Base-by-base conservation (phyloP, 2,888 invertebrate genomes). In the Ditylenchus weischeri region DNA sequence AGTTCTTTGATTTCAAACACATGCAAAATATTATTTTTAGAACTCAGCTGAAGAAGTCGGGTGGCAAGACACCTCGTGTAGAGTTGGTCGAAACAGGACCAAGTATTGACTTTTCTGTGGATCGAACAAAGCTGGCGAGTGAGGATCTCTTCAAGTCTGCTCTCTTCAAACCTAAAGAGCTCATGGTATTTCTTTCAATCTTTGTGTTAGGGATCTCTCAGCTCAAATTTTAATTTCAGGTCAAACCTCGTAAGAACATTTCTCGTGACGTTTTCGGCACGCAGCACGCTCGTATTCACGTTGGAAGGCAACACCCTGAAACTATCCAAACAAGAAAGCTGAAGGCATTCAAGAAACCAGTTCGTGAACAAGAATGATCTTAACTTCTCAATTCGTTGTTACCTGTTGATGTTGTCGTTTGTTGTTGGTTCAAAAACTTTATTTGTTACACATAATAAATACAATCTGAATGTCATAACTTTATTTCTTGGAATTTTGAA, bases 11-110 rank as follows among this genome's bases (percentile, higher is more conserved):
- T 50, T 19, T 50, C 50, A 19, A 18, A 5, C 18, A 6, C 6
- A 11, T 11, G 38, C 3, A 62, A 49, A 35, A 29, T 35, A 50
- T 66, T 66, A 7, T 19, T 69, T 75, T 21, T 81, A 91, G 91
- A 84, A 89, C 92, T 72, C 80, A 88, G 62, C 84, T 95, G 61
- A 93, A 94, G 83, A 96, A 95, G 84, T 93, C 94, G 15, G 93
- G 93, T 0, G 88, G 89, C 72, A 88, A 89, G 78, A 90, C 89
- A 62, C 96, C 96, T 0, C 88, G 93, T 74, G 89, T 94, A 73
- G 95, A 96, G 86, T 86, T 98, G 62, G 89, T 89, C 84, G 92
- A 93, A 87, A 92, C 93, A 81, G 94, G 98, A 29, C 98, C 98
- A 23, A 89, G 90, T 29, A 88, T 92, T 74, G 92, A 95, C 84